Conservation (phyloP, 1,140 invertebrate genomes). For the Paracyclopina nana region DNA sequence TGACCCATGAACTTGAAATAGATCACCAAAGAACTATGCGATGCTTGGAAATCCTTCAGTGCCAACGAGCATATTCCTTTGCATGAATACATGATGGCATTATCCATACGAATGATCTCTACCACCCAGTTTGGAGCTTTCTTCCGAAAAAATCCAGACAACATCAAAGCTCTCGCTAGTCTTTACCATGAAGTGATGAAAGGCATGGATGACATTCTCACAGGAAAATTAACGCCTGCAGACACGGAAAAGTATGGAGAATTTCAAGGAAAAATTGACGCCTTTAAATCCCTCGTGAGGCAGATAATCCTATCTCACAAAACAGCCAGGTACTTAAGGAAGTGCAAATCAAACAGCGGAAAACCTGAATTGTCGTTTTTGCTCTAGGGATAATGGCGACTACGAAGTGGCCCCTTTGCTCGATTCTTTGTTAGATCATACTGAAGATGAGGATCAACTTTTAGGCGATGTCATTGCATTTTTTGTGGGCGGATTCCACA, state of each 20-base stretch:
- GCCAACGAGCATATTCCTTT: background rate
- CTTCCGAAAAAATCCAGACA: background rate
- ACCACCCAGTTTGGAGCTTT: background rate
- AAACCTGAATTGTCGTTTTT: background rate
- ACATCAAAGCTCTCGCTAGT: too few relatives aligned
- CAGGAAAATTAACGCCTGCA: background rate
- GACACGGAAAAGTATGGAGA: background rate
- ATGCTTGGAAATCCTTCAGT: background rate
- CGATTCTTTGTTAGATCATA: background rate
- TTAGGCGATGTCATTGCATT: background rate
- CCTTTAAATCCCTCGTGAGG: background rate
- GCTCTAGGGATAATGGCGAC: background rate
- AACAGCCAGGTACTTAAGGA: background rate
- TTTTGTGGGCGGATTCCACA: background rate
- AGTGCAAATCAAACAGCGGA: background rate
- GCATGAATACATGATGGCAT: constrained; percentile 1
- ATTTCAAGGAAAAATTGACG: background rate
- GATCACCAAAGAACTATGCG: background rate
- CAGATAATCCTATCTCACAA: background rate
- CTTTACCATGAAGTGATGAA: too few relatives aligned
- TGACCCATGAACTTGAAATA: background rate
- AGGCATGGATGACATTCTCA: too few relatives aligned
- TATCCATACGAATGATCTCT: background rate
- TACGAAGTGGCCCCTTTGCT: background rate
- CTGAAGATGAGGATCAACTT: background rate